Evolutionary conservation across 2,113 vertebrate species (phyloP).

Genomic region (Chionomys nivalis): DNA sequence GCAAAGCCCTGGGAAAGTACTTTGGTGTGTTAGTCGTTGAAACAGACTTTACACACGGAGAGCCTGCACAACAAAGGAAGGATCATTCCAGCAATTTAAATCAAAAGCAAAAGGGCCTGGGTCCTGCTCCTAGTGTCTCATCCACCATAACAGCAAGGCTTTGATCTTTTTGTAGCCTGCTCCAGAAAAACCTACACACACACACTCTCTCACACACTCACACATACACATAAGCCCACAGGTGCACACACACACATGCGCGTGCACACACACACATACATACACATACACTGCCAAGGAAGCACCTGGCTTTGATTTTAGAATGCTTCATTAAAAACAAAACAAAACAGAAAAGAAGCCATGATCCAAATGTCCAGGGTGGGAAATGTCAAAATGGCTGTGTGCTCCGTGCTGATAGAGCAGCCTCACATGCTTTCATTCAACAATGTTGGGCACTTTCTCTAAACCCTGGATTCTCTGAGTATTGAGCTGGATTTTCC

Average conservation of each 20-base stretch:
- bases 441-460: background rate
- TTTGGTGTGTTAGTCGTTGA: slow-evolving; percentile 10
- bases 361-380: slow-evolving; percentile 17
- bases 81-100: slow-evolving; percentile 40
- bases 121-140: slow-evolving; percentile 19
- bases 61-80: background rate
- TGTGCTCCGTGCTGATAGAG: background rate
- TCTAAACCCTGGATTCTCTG: too few species aligned
- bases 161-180: slow-evolving; percentile 67
- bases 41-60: slow-evolving; percentile 30
- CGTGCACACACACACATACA: background rate
- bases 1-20: background rate
- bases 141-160: slow-evolving; percentile 36
- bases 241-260: too few species aligned
- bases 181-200: background rate
- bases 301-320: slow-evolving; percentile 72
- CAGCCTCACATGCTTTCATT: background rate
- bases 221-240: background rate
- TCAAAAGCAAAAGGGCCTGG: slow-evolving; percentile 4
- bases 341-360: too few species aligned
- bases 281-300: background rate
- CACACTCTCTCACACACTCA: background rate
- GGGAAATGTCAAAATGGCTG: background rate
- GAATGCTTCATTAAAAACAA: slow-evolving; percentile 42
- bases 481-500: background rate